A percentile compares a stretch with the other conserved stretches of the same genome.
These are phyloP conservation scores for Trachops cirrhosus DNA, from an alignment of 2,797 vertebrate genomes.

Conservation along the genomic window DNA sequence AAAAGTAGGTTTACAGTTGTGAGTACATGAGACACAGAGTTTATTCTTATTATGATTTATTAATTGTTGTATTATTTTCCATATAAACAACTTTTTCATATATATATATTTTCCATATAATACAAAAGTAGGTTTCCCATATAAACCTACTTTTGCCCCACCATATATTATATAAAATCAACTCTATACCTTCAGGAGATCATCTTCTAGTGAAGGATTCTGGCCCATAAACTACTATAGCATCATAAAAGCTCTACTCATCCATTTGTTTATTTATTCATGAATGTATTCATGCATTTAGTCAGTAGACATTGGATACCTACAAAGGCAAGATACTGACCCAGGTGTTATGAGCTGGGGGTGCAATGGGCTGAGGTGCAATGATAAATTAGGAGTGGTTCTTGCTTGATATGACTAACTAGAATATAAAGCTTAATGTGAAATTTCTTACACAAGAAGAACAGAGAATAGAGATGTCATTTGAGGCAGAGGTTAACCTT, in stretches of 20 bases:
- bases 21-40: background rate
- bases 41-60: background rate
- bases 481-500: background rate
- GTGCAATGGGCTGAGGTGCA: background rate
- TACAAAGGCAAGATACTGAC: background rate
- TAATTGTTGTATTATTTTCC: background rate
- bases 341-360: background rate
- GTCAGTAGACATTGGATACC: background rate
- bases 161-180: background rate
- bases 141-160: background rate
- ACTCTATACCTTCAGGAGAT: background rate
- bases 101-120: background rate
- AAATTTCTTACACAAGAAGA: background rate
- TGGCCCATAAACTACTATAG: background rate
- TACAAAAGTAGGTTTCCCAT: too few relatives aligned
- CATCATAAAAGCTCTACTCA: background rate
- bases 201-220: background rate
- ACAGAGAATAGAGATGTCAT: background rate
- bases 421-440: background rate
- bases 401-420: slow-evolving; percentile 15
- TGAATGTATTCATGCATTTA: background rate
- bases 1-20: background rate
- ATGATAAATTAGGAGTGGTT: background rate
- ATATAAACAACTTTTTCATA: background rate
- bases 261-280: background rate